A percentile compares a stretch with the other conserved stretches of the same genome.
Conservation (phyloP, 2,888 invertebrate genomes). For the Erynnis tages region DNA sequence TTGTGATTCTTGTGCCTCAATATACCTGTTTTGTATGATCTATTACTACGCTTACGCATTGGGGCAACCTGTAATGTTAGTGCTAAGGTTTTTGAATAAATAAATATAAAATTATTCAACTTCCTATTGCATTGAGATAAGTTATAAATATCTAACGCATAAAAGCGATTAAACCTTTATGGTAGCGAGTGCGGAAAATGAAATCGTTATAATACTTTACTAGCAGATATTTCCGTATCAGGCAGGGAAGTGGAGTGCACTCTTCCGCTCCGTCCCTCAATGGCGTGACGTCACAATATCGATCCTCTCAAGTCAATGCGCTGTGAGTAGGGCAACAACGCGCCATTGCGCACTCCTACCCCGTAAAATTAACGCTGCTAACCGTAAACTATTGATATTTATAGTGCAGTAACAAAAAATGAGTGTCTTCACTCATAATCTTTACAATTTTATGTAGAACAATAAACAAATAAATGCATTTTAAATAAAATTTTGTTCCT, state of each 20-base stretch:
- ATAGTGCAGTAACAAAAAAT: too few species aligned
- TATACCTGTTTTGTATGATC: too few species aligned
- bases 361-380: slow-evolving; percentile 5
- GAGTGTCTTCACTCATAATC: too few species aligned
- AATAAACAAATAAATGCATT: background rate
- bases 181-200: slow-evolving; percentile 30
- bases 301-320: slow-evolving; percentile 58
- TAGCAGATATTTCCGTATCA: slow-evolving; percentile 40
- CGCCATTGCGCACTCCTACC: slow-evolving; percentile 47
- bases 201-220: slow-evolving; percentile 26
- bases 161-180: slow-evolving; percentile 4
- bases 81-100: too few species aligned
- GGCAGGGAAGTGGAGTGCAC: slow-evolving; percentile 45
- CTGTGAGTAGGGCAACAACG: slow-evolving; percentile 42
- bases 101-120: too few species aligned
- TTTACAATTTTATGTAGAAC: too few species aligned
- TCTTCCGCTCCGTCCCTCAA: slow-evolving; percentile 51
- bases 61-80: too few species aligned
- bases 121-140: background rate
- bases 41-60: too few species aligned
- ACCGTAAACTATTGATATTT: too few species aligned
- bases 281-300: slow-evolving; percentile 74
- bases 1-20: too few species aligned
- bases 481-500: too few species aligned
- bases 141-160: background rate